Evolutionary conservation across 2,113 vertebrate species (phyloP).

Genomic region (Cyanistes caeruleus): DNA sequence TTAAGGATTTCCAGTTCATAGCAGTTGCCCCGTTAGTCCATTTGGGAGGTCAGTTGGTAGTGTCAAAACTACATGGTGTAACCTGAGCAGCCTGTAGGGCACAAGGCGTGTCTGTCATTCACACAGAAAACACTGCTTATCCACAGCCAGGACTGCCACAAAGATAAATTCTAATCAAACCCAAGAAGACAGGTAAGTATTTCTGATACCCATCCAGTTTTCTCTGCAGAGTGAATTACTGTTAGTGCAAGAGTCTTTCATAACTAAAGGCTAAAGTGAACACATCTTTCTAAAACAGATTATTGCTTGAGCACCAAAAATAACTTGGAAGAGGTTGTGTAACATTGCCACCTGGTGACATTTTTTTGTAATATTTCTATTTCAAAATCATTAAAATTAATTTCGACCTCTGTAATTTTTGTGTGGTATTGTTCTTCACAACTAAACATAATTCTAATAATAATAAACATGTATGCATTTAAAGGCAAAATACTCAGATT

Average conservation of each 20-base stretch:
- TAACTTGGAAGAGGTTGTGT: not conserved
- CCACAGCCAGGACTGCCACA: not conserved
- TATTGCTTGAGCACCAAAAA: not conserved
- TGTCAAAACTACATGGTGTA: not conserved
- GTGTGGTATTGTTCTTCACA: not conserved
- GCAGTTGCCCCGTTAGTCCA: not conserved
- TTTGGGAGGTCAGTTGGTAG: not conserved
- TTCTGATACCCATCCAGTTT: not conserved
- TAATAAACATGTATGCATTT: not conserved
- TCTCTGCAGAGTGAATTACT: not conserved
- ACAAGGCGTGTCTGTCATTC: not conserved
- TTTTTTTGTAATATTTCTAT: not conserved
- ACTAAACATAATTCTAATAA: not conserved
- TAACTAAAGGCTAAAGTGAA: not conserved
- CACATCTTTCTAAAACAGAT: not conserved
- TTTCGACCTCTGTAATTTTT: not conserved
- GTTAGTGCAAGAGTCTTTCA: not conserved
- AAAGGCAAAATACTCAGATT: not conserved
- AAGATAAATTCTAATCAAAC: not conserved
- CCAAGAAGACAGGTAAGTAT: not conserved
- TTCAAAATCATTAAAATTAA: not conserved
- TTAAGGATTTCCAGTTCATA: not conserved
- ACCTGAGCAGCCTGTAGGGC: not conserved
- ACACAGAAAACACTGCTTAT: not conserved
- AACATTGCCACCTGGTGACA: conserved; percentile 44